These are phyloP conservation scores for Oncorhynchus mykiss DNA, from an alignment of 2,113 vertebrate species.

Conservation along the genomic window DNA sequence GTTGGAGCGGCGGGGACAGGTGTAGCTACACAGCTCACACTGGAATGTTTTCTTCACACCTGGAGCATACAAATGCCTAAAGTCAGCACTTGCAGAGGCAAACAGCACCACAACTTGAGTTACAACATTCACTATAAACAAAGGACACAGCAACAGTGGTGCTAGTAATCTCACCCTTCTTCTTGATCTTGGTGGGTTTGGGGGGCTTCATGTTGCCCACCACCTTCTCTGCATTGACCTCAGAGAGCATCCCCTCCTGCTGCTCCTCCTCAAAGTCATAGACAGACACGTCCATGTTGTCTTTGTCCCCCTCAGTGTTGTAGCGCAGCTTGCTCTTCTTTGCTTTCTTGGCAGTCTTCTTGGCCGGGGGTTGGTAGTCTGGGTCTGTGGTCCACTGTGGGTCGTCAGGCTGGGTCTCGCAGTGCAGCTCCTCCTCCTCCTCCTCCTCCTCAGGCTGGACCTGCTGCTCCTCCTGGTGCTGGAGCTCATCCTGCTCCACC, in stretches of 20 bases:
- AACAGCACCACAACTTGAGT: not conserved
- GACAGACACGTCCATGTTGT: conserved; percentile 97
- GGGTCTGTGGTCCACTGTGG: conserved; percentile 92
- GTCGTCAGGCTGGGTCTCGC: conserved; percentile 80
- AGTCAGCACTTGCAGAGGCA: not conserved
- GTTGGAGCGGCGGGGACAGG: conserved; percentile 94
- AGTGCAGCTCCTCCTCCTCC: conserved; percentile 47
- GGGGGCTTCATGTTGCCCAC: conserved; percentile 98
- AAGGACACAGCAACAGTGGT: not conserved
- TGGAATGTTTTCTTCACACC: conserved; percentile 99
- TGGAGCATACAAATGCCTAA: conserved; percentile 43
- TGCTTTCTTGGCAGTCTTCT: conserved; percentile 84
- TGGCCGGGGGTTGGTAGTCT: conserved; percentile 87
- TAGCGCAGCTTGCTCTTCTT: conserved; percentile 96
- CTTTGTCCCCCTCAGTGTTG: conserved; percentile 89
- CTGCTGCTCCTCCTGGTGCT: conserved; percentile 88
- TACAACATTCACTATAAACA: not conserved
- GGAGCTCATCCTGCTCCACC: conserved; percentile 88
- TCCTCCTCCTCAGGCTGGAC: conserved; percentile 40
- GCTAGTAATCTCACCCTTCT: conserved; percentile 82
- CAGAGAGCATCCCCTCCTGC: conserved; percentile 92
- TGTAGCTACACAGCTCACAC: conserved; percentile 97
- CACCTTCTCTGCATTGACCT: conserved; percentile 97
- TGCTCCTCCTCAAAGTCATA: conserved; percentile 98
- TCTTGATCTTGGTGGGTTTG: conserved; percentile 98